Evolutionary conservation across 53 echinoderm and acorn worm species (phyloP), one percentile per base, ranked within the genome.

Genomic region (Paelopatides confundens): DNA sequence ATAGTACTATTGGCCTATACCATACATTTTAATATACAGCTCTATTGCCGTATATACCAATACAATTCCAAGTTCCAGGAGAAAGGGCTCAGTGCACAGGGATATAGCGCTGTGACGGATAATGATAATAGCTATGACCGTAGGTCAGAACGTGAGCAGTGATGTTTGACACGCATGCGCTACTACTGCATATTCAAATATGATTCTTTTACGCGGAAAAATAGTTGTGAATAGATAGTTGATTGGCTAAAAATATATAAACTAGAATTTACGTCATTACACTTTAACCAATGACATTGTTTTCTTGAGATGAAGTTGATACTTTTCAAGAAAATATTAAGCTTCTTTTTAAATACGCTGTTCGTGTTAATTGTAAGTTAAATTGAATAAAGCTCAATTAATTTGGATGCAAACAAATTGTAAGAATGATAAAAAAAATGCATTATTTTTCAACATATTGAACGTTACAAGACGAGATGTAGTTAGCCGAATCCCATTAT

Each of bases 121-220:
- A 74, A 74, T 74, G 46, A 74, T 74, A 74, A 74, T 74, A 39
- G 46, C 46, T 74, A 26, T 74, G 74, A 74, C 74, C 74, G 46
- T 46, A 40, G 74, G 74, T 74, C 74, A 74, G 11, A 74, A 74
- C 74, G 74, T 74, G 74, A 74, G 74, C n/a, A 74, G 74, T 74
- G 74, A 74, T 40, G 39, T 74, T 27, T 46, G 46, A 46, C 35
- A 43, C 74, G 74, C 74, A 74, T 38, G 74, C 74, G 74, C 58
- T 18, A 13, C 23, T 39, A 39, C 36, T 74, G 74, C 39, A 74
- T 74, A 74, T 74, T 74, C 74, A 74, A 40, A 43, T 18, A 74
- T 74, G 13, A 3, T 35, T 74, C 74, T 28, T 5, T 39, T 46
- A 26, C 46, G 24, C 40, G 40, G 40, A 24, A 40, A 13, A 74